A percentile compares a stretch with the other conserved stretches of the same genome.
phyloP scores from a whole-genome alignment of 1,140 invertebrate genomes.

The Macrocentrus cingulum region DNA sequence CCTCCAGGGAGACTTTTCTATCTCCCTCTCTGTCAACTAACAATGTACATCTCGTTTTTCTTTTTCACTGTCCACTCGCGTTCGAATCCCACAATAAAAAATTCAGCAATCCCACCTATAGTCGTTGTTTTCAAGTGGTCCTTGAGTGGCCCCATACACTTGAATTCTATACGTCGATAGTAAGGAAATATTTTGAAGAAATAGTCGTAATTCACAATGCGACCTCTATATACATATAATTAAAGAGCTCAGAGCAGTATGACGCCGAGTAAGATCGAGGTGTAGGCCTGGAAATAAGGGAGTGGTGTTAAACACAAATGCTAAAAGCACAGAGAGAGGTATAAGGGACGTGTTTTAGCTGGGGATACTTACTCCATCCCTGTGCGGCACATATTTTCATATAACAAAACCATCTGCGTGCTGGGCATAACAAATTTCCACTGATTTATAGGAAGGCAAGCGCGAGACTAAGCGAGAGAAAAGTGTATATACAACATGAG shows the following conservation, averaged over 20 bases:
- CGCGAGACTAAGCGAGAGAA: slow-evolving; percentile 23
- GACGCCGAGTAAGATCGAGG: slow-evolving; percentile 47
- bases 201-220: background rate
- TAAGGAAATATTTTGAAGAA: no score
- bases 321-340: slow-evolving; percentile 36
- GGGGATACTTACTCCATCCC: slow-evolving; percentile 58
- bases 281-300: no score
- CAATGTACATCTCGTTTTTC: slow-evolving; percentile 34
- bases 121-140: no score
- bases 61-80: slow-evolving; percentile 28
- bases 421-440: slow-evolving; percentile 60
- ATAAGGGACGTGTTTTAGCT: slow-evolving; percentile 58
- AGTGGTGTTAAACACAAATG: background rate
- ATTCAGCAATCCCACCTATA: no score
- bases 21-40: slow-evolving; percentile 34
- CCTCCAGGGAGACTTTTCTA: slow-evolving; percentile 44
- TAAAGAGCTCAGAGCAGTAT: slow-evolving; percentile 52
- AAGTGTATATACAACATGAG: no score
- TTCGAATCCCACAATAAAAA: slow-evolving; percentile 55
- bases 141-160: no score
- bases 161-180: no score
- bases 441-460: slow-evolving; percentile 57
- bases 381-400: slow-evolving; percentile 61
- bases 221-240: background rate
- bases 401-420: slow-evolving; percentile 62